Conservation (phyloP, 1,140 invertebrate genomes). For the Cherax destructor region DNA sequence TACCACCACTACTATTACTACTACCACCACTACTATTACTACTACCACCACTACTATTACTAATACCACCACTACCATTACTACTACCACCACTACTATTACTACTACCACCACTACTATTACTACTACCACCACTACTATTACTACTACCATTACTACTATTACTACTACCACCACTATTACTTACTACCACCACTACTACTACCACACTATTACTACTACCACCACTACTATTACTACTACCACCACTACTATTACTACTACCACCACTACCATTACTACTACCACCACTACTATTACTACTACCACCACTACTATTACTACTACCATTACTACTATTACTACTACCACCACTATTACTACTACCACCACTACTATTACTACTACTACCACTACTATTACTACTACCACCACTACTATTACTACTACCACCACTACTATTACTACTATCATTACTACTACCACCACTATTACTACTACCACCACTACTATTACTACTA, state of each 20-base stretch:
- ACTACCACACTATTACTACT: no score
- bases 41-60: constrained; percentile 9
- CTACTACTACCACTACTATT: no score
- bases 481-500: background rate
- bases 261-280: background rate
- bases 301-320: background rate
- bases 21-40: background rate
- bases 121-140: no score
- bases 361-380: no score
- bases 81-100: background rate
- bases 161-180: no score
- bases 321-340: background rate
- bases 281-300: background rate
- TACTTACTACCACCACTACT: no score
- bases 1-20: background rate
- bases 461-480: constrained; percentile 1
- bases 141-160: no score
- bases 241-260: background rate
- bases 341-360: no score
- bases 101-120: background rate
- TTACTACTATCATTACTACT: constrained; percentile 5
- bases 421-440: background rate
- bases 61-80: background rate
- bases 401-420: background rate
- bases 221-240: no score